phyloP scores from a whole-genome alignment of 2,888 invertebrate genomes.

The Eupithecia centaureata region DNA sequence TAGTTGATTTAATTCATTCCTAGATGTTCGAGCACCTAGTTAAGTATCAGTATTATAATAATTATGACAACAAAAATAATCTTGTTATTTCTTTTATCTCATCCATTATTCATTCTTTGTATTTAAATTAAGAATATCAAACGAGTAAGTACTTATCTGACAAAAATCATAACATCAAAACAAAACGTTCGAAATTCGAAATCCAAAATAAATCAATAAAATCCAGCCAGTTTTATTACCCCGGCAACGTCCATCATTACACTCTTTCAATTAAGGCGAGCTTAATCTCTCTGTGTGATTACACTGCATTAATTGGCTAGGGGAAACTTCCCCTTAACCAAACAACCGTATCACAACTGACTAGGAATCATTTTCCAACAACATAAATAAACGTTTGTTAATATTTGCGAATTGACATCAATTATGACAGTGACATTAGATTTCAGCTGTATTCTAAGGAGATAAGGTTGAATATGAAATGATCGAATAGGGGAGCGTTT shows the following conservation, averaged over 20 bases:
- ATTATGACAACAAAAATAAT: too few relatives aligned
- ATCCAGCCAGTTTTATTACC: conserved; percentile 42
- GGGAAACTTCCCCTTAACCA: conserved; percentile 55
- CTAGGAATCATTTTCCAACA: conserved; percentile 54
- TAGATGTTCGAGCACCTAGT: too few relatives aligned
- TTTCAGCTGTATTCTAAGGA: conserved; percentile 47
- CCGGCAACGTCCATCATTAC: conserved; percentile 55
- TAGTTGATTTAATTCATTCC: too few relatives aligned
- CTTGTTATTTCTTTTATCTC: not conserved
- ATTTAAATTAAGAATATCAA: conserved; percentile 3
- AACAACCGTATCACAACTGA: conserved; percentile 44
- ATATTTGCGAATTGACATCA: conserved; percentile 72
- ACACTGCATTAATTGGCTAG: conserved; percentile 81
- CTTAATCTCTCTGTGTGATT: conserved; percentile 80
- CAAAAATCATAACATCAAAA: conserved; percentile 22
- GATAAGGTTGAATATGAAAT: conserved; percentile 47
- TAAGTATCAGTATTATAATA: too few relatives aligned
- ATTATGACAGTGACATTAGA: conserved; percentile 41
- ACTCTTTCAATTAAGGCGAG: conserved; percentile 78
- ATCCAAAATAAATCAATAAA: conserved; percentile 42
- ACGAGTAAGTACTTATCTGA: too few relatives aligned
- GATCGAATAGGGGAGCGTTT: conserved; percentile 50
- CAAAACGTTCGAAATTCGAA: conserved; percentile 35
- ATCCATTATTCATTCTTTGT: not conserved
- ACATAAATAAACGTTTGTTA: conserved; percentile 64